A percentile compares a stretch with the other conserved stretches of the same genome.
Evolutionary conservation across 2,888 invertebrate genomes (phyloP).

Genomic region (Torymus aiolomorphi): DNA sequence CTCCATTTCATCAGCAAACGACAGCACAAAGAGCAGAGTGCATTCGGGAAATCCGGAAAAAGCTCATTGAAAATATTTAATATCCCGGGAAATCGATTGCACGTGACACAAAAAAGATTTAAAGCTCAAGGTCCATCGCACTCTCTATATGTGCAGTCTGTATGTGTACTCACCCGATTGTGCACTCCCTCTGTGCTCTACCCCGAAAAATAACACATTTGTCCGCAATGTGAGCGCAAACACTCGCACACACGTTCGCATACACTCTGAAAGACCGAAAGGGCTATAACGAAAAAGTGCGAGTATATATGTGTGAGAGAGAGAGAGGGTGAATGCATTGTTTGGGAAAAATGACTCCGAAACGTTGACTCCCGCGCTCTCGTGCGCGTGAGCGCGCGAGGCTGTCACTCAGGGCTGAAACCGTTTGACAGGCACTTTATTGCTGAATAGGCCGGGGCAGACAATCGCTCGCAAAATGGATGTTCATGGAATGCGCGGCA

Average conservation of each 20-base stretch:
- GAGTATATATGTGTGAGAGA: background rate
- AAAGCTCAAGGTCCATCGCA: no score
- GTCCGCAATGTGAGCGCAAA: constrained; percentile 29
- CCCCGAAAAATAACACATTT: constrained; percentile 28
- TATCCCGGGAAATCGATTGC: background rate
- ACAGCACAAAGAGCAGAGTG: no score
- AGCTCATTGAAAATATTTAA: background rate
- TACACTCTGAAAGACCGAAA: no score
- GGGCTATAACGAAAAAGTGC: no score
- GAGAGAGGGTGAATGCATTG: constrained; percentile 1
- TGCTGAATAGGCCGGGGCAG: constrained; percentile 47
- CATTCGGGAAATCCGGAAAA: no score
- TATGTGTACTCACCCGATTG: no score
- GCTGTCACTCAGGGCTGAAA: constrained; percentile 49
- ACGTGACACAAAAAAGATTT: constrained; percentile 1
- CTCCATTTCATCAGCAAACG: no score
- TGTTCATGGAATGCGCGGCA: constrained; percentile 36
- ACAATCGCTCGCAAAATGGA: constrained; percentile 48
- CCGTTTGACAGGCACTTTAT: constrained; percentile 56
- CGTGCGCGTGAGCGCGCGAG: background rate
- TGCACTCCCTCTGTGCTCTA: no score
- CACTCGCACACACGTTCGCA: background rate
- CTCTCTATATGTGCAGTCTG: no score
- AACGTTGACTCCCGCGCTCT: background rate
- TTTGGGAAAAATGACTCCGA: constrained; percentile 39